Base-by-base conservation (phyloP, 2,797 vertebrate species). In the Onychomys arenicola region DNA sequence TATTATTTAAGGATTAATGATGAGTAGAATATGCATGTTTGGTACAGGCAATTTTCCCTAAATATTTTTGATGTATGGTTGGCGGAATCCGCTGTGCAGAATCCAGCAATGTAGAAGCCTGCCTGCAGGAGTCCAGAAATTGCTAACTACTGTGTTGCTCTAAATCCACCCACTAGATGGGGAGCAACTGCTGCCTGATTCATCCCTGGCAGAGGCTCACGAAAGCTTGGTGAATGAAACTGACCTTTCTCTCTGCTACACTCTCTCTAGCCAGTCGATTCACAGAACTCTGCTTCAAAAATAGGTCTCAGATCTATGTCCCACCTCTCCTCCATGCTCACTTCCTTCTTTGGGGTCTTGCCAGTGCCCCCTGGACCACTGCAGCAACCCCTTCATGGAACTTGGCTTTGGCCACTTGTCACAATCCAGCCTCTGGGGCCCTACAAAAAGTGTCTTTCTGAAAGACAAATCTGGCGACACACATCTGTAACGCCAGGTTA, bases 101-200 rank as follows among this genome's bases (percentile, higher is more conserved):
- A n/a, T 49, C 21, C 0, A 1, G 46, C 55, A 37, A 11, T 49
- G 1, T 0, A 11, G 52, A 78, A 8, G 34, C 23, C 77, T 7
- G 32, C 11, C 40, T 14, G 4, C 13, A 37, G 76, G n/a, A 7
- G 23, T 40, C 8, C 52, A 37, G 11, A 16, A 29, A 43, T 55
- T 2, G 1, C 29, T 40, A 19, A 57, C 2, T 0, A 13, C 40
- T 5, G 1, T 25, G 40, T 37, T 49, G 49, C 81, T 96, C 80
- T 75, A 46, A 82, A 90, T 19, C 27, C 75, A 25, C 75, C 97
- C 91, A 90, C 93, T 84, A 87, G 93, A 59, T 75, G 92, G 86
- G 40, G 67, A 90, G 87, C 91, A 40, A 37, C 59, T 1, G 37
- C 89, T 16, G 11, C 73, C 57, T 34, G 27, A 0, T 23, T 29